phyloP scores from a whole-genome alignment of 2,888 invertebrate species.

The Melanotus villosus region DNA sequence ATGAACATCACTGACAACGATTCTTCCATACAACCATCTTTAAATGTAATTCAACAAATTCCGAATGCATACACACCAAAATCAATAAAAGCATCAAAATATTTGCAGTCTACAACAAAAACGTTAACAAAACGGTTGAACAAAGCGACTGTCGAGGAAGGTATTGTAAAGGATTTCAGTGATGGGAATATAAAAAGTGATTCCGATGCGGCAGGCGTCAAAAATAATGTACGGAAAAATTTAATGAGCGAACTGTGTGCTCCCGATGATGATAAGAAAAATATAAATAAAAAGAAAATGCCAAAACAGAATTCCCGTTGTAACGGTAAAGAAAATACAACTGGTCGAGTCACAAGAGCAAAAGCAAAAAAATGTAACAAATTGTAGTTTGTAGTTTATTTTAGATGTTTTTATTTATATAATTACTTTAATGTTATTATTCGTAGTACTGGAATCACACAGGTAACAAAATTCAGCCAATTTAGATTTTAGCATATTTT shows the following conservation, averaged over 20 bases:
- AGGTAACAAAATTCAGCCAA: too few relatives aligned
- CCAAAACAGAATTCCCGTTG: too few relatives aligned
- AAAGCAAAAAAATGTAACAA: too few relatives aligned
- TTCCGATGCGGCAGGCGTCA: neutral
- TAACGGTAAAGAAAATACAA: too few relatives aligned
- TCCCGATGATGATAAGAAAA: conserved; percentile 21
- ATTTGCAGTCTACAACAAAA: conserved; percentile 34
- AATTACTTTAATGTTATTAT: too few relatives aligned
- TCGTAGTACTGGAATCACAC: too few relatives aligned
- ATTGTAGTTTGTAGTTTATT: too few relatives aligned
- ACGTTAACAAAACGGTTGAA: conserved; percentile 45
- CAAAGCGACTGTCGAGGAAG: conserved; percentile 12
- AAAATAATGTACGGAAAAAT: conserved; percentile 33
- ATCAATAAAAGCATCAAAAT: conserved; percentile 25
- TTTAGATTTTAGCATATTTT: too few relatives aligned
- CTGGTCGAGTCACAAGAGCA: too few relatives aligned
- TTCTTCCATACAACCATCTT: neutral
- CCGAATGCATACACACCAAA: conserved; percentile 46
- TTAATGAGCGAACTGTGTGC: conserved; percentile 41
- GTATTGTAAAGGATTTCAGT: neutral
- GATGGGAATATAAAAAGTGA: neutral
- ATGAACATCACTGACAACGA: neutral
- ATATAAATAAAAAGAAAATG: too few relatives aligned
- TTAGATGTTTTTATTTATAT: too few relatives aligned
- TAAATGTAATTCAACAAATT: conserved; percentile 24